phyloP scores from a whole-genome alignment of 1,140 invertebrate genomes.

The Pogonomyrmex barbatus region DNA sequence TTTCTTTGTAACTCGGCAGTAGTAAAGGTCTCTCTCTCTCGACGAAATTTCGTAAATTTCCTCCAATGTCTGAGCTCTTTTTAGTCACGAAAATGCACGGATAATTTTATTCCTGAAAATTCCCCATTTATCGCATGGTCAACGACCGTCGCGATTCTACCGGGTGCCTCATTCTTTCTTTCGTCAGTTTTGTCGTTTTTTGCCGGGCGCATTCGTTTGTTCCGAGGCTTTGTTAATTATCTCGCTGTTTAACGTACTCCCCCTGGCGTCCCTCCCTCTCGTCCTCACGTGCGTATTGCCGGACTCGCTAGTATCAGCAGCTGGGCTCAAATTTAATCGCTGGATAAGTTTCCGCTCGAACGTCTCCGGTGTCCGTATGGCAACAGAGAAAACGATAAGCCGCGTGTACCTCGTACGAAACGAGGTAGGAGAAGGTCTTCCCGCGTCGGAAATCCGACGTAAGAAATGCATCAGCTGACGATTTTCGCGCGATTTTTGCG shows the following conservation, averaged over 20 bases:
- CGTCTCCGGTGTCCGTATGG: background rate
- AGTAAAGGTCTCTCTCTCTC: background rate
- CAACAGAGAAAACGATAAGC: background rate
- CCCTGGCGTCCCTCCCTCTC: background rate
- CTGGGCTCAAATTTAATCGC: slow-evolving; percentile 39
- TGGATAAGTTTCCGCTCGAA: background rate
- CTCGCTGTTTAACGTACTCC: slow-evolving; percentile 8
- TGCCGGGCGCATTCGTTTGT: background rate
- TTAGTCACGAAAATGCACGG: background rate
- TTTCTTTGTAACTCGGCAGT: background rate
- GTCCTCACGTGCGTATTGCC: background rate
- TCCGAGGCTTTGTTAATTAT: slow-evolving; percentile 53
- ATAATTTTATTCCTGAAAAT: background rate
- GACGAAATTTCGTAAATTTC: background rate
- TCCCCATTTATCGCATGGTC: no score
- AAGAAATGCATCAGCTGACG: background rate
- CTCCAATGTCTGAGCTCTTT: background rate
- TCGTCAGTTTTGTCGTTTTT: background rate
- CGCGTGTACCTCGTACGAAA: background rate
- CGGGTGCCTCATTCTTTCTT: background rate
- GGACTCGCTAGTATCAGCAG: slow-evolving; percentile 29
- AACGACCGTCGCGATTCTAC: background rate
- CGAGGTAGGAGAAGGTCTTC: background rate
- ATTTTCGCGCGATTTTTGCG: background rate
- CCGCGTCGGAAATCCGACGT: background rate